Conservation (phyloP, 2,113 vertebrate species). For the Perccottus glenii region DNA sequence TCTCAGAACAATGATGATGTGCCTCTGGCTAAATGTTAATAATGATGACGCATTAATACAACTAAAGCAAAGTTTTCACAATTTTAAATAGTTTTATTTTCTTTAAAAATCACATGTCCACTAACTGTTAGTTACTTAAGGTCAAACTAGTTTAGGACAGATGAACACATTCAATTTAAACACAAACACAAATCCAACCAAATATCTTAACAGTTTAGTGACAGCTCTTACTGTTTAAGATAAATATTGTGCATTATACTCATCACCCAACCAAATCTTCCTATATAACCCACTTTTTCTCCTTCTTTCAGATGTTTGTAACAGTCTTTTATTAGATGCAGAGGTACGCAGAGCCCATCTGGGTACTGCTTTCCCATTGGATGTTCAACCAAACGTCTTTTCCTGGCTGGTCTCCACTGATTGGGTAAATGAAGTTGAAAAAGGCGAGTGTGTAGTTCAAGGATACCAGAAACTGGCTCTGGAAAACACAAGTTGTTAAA, state of each 20-base stretch:
- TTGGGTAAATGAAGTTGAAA: conserved; percentile 54
- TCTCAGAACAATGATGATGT: background rate
- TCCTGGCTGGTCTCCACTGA: conserved; percentile 52
- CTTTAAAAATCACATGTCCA: conserved; percentile 55
- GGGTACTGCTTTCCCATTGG: conserved; percentile 53
- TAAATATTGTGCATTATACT: conserved; percentile 10
- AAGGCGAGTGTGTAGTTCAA: conserved; percentile 34
- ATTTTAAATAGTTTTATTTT: conserved; percentile 61
- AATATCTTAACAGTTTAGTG: background rate
- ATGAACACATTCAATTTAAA: conserved; percentile 36
- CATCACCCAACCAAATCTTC: conserved; percentile 19
- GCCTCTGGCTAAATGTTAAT: background rate
- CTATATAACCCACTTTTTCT: conserved; percentile 6
- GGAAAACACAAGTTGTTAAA: conserved; percentile 52
- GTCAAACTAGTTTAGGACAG: conserved; percentile 36
- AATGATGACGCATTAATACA: conserved; percentile 9
- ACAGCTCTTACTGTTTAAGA: background rate
- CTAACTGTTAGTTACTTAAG: conserved; percentile 14
- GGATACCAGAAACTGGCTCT: conserved; percentile 55
- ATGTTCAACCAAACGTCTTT: conserved; percentile 62
- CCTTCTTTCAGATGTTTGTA: conserved; percentile 46
- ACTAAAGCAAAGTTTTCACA: conserved; percentile 29
- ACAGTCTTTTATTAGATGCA: conserved; percentile 49
- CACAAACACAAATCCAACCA: conserved; percentile 39
- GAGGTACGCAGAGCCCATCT: conserved; percentile 45